Base-by-base conservation (phyloP, 2,797 vertebrate genomes). In the Myotis myotis region DNA sequence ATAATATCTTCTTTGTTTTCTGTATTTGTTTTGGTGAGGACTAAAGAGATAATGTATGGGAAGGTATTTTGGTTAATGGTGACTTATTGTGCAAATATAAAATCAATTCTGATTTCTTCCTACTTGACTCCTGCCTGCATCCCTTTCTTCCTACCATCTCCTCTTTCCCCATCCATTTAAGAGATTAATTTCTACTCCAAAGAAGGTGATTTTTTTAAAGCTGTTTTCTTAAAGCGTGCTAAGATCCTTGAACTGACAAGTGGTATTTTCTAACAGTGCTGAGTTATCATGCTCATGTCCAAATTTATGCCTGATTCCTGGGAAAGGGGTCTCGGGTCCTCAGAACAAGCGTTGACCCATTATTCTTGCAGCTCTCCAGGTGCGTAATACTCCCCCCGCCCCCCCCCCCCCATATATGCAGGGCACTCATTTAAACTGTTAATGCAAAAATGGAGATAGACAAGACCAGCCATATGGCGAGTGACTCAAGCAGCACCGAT, bases 151-250 rank as follows among this genome's bases (percentile, higher is more conserved):
- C 51, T 41, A 22, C 28, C 38, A 30, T 68, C 75, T 51, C 28
- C 38, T 75, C 82, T 82, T 28, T 30, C 44, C n/a, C 70, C 53
- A 93, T 96, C 78, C 92, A 92, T 92, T 92, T 94, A 71, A 86
- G 72, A 91, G 93, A 96, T 94, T 87, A 91, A 97, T 97, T 96
- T 94, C 74, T 95, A 49, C 9, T 68, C 57, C 47, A 64, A 84
- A 96, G 95, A 94, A 96, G 92, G 96, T 94, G 87, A 88, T 96
- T 68, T 47, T 47, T 95, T 97, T 96, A 55, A 93, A 96, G 84
- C 85, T 88, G 91, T 96, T 96, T 96, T 55, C 78, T 97, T 93
- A 96, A 95, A 92, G 81, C 20, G 64, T 80, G 53, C 70, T 68
- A 81, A 95, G 95, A 93, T 92, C 93, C 87, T 96, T 96, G 95